These are phyloP conservation scores for Percopsis omiscomaycus DNA, from an alignment of 2,797 vertebrate genomes.

Conservation along the genomic window DNA sequence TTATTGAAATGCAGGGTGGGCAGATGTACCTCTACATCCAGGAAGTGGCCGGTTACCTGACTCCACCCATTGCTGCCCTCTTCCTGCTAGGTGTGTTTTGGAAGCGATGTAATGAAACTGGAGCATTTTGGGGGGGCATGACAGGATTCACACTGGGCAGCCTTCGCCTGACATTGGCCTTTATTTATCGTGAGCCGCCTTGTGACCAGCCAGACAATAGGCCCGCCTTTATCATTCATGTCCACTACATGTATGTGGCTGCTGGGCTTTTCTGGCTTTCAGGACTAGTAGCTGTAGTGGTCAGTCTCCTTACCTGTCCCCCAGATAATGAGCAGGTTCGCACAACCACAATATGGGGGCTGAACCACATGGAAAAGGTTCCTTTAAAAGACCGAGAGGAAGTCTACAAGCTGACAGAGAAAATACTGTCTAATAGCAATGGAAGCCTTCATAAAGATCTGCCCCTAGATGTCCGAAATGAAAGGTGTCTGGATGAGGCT, in stretches of 20 bases:
- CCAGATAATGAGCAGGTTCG: conserved; percentile 84
- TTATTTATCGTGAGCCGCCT: conserved; percentile 88
- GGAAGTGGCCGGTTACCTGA: conserved; percentile 96
- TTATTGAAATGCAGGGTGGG: conserved; percentile 98
- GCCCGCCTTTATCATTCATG: conserved; percentile 83
- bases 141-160: conserved; percentile 86
- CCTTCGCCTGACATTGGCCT: conserved; percentile 85
- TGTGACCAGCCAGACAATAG: conserved; percentile 90
- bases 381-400: conserved; percentile 70
- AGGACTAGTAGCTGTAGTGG: conserved; percentile 82
- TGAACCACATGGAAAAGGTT: conserved; percentile 65
- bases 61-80: conserved; percentile 92
- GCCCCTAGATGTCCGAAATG: conserved; percentile 72
- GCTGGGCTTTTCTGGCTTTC: conserved; percentile 93
- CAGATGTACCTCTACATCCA: conserved; percentile 99
- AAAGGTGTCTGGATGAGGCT: conserved; percentile 76
- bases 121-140: conserved; percentile 95
- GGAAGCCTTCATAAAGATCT: conserved; percentile 73
- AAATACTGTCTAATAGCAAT: conserved; percentile 64
- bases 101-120: conserved; percentile 94
- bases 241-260: conserved; percentile 98
- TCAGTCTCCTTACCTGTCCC: conserved; percentile 89
- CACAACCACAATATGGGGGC: conserved; percentile 91
- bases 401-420: conserved; percentile 71
- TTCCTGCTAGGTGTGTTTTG: conserved; percentile 97